phyloP scores from a whole-genome alignment of 2,113 vertebrate species.

The Alethe diademata region DNA sequence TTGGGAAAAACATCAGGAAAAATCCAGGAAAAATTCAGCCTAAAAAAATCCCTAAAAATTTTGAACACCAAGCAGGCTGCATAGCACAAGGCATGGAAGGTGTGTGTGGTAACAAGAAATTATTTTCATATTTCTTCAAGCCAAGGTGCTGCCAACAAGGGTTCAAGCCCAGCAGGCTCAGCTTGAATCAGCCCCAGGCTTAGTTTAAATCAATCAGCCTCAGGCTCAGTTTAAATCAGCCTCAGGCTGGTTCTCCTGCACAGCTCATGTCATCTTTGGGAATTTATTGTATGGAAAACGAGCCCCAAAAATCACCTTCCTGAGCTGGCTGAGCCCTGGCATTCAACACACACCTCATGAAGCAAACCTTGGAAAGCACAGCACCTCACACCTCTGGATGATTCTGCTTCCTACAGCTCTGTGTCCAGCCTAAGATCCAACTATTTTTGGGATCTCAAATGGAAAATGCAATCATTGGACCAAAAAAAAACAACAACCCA shows the following conservation, averaged over 20 bases:
- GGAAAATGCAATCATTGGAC: background rate
- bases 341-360: accelerated
- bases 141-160: background rate
- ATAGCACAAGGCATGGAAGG: background rate
- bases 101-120: background rate
- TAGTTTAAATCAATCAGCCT: background rate
- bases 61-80: background rate
- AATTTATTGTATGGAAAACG: background rate
- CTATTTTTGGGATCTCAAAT: background rate
- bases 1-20: too few relatives aligned
- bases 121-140: background rate
- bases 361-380: background rate
- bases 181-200: background rate
- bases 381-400: background rate
- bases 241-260: background rate
- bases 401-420: background rate
- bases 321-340: accelerated
- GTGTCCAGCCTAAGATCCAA: background rate
- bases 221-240: background rate
- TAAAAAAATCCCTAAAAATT: too few relatives aligned
- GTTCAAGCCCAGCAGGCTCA: background rate
- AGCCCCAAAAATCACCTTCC: background rate
- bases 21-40: too few relatives aligned
- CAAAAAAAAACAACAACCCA: background rate
- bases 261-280: background rate